Percentiles rank a stretch among this genome's conserved stretches.
phyloP scores from a whole-genome alignment of 2,797 vertebrate species.

The Propithecus perrieri region DNA sequence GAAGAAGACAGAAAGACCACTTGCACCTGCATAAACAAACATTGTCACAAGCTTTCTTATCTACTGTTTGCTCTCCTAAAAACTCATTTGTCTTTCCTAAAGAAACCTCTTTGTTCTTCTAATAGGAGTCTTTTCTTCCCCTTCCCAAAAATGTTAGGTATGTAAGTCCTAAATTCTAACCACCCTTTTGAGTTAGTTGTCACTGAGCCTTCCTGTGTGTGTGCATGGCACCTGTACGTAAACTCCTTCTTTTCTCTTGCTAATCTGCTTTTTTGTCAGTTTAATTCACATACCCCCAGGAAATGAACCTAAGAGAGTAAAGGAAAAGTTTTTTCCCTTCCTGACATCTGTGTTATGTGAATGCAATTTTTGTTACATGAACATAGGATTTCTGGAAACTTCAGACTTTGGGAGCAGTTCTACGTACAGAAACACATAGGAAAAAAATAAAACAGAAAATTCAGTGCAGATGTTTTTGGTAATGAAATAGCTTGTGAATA shows the following conservation, averaged over 20 bases:
- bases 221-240: not conserved
- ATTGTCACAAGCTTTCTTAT: not conserved
- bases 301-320: not conserved
- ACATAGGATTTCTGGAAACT: conserved; percentile 29
- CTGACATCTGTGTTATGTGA: not conserved
- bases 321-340: not conserved
- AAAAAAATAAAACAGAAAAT: not conserved
- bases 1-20: not conserved
- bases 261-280: not conserved
- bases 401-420: not conserved
- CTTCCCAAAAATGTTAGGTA: not conserved
- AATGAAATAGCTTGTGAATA: not conserved
- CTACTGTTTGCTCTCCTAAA: not conserved
- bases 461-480: not conserved
- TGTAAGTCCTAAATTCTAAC: not conserved
- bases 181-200: not conserved
- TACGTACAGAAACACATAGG: not conserved
- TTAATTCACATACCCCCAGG: not conserved
- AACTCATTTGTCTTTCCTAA: not conserved
- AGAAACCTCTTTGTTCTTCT: not conserved
- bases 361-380: not conserved
- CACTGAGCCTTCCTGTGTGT: not conserved
- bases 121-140: not conserved
- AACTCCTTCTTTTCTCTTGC: not conserved
- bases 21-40: not conserved